Conservation (phyloP, 2,113 vertebrate genomes). For the Corythoichthys intestinalis region DNA sequence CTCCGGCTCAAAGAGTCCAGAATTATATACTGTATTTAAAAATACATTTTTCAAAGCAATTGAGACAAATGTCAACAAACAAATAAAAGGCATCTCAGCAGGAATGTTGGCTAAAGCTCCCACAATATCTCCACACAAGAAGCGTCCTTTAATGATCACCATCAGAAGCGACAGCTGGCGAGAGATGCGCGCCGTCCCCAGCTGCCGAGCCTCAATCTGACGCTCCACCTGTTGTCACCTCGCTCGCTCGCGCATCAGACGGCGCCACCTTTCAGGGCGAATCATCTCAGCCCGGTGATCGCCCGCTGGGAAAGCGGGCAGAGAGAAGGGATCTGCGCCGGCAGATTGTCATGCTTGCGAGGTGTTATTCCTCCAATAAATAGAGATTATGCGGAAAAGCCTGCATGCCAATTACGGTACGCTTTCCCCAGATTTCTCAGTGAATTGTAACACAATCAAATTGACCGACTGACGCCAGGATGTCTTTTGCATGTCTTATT, state of each 20-base stretch:
- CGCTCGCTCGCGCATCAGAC: slow-evolving; percentile 63
- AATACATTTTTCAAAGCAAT: no score
- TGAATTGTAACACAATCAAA: background rate
- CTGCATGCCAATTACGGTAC: slow-evolving; percentile 56
- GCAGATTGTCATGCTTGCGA: slow-evolving; percentile 58
- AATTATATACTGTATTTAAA: no score
- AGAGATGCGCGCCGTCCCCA: slow-evolving; percentile 56
- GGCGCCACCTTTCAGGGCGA: slow-evolving; percentile 59
- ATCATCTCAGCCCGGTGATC: slow-evolving; percentile 63
- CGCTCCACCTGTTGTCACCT: slow-evolving; percentile 71
- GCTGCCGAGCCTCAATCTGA: slow-evolving; percentile 60
- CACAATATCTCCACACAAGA: background rate
- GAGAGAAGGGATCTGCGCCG: slow-evolving; percentile 43
- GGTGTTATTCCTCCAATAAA: slow-evolving; percentile 71
- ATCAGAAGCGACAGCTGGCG: slow-evolving; percentile 60
- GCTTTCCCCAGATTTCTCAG: background rate
- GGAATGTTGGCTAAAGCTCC: slow-evolving; percentile 11
- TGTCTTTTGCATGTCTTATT: background rate
- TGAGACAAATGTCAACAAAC: no score
- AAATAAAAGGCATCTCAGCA: background rate
- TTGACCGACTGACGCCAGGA: background rate
- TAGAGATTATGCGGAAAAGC: slow-evolving; percentile 65
- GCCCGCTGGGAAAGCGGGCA: slow-evolving; percentile 54
- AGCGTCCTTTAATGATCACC: slow-evolving; percentile 51
- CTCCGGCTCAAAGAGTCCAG: no score